A percentile compares a stretch with the other conserved stretches of the same genome.
phyloP scores from a whole-genome alignment of 2,888 invertebrate species.

The Hypomecis atomaria region DNA sequence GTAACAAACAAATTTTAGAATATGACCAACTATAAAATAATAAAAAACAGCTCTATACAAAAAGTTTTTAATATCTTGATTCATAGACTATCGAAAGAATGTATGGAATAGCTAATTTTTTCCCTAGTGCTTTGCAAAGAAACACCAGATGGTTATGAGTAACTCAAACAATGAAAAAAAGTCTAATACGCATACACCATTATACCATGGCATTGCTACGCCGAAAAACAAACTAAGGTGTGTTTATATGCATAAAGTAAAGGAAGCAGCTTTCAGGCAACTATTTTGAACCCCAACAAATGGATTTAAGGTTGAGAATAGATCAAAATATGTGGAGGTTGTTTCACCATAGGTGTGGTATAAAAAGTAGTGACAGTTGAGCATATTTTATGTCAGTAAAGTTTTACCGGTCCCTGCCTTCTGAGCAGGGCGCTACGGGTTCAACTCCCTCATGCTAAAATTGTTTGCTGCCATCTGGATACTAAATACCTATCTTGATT shows the following conservation, averaged over 20 bases:
- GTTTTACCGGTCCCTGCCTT: slow-evolving; percentile 7
- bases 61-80: too few relatives aligned
- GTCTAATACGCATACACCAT: slow-evolving; percentile 5
- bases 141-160: too few relatives aligned
- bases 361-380: slow-evolving; percentile 18
- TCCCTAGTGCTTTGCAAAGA: too few relatives aligned
- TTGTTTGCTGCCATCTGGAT: too few relatives aligned
- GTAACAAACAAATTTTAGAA: too few relatives aligned
- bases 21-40: too few relatives aligned
- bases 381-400: slow-evolving; percentile 5
- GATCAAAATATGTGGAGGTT: background rate
- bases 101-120: too few relatives aligned
- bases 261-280: background rate
- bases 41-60: too few relatives aligned
- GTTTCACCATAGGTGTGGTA: slow-evolving; percentile 10
- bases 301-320: slow-evolving; percentile 7
- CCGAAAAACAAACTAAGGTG: slow-evolving; percentile 27
- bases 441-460: too few relatives aligned
- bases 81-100: too few relatives aligned
- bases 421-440: too few relatives aligned
- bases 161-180: slow-evolving; percentile 22
- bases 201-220: slow-evolving; percentile 12
- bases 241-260: slow-evolving; percentile 24
- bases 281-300: background rate
- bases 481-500: too few relatives aligned